Percentiles rank a stretch among this genome's conserved stretches.
Evolutionary conservation across 2,888 invertebrate genomes (phyloP).

Genomic region (Quadroppia sp.): DNA sequence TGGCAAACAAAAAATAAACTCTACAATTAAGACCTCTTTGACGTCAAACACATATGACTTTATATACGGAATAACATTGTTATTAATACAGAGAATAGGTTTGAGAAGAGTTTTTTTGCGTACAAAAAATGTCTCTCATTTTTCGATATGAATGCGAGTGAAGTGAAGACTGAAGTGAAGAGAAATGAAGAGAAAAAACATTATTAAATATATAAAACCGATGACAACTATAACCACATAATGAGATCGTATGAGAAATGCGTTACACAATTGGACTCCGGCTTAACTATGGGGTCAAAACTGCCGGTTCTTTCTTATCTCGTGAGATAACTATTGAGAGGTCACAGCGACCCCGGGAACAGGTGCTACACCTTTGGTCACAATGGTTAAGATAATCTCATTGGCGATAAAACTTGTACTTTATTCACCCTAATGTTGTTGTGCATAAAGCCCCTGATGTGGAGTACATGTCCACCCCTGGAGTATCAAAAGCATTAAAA

Average conservation of each 20-base stretch:
- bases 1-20: not conserved
- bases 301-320: no score
- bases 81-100: not conserved
- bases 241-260: slow-evolving; percentile 13
- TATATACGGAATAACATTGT: not conserved
- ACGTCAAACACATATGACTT: slow-evolving; percentile 11
- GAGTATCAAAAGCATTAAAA: not conserved
- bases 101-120: not conserved
- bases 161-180: not conserved
- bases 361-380: no score
- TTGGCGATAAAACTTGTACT: no score
- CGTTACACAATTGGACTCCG: no score
- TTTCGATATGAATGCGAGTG: not conserved
- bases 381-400: no score
- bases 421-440: no score
- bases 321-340: no score
- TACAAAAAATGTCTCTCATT: not conserved
- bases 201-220: not conserved
- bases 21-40: not conserved
- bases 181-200: not conserved
- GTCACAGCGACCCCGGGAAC: no score
- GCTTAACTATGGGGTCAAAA: no score
- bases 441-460: no score
- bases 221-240: not conserved
- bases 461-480: no score